These are phyloP conservation scores for Tylochromis polylepis DNA, from an alignment of 2,113 vertebrate genomes.

Conservation along the genomic window DNA sequence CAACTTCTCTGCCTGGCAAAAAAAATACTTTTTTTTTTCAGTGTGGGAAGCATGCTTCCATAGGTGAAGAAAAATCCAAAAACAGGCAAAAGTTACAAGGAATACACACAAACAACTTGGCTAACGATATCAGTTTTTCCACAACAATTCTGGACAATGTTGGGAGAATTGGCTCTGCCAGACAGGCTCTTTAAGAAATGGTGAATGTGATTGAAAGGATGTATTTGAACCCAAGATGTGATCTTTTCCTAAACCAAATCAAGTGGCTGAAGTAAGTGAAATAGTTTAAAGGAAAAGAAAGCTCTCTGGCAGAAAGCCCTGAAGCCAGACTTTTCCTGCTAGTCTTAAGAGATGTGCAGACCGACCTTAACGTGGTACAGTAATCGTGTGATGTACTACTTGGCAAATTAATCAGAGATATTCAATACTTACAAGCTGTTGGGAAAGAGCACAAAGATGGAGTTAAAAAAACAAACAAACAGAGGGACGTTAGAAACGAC, in stretches of 20 bases:
- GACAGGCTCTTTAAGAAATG: neutral
- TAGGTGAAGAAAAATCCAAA: too few relatives aligned
- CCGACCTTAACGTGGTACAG: neutral
- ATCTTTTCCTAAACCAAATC: neutral
- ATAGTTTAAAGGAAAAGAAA: neutral
- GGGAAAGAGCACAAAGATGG: neutral
- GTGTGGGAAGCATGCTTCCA: too few relatives aligned
- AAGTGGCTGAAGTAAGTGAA: neutral
- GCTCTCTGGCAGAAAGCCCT: neutral
- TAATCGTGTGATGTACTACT: neutral
- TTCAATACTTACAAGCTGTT: neutral
- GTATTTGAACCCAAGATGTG: neutral
- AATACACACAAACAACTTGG: neutral
- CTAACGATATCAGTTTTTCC: too few relatives aligned
- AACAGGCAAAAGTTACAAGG: too few relatives aligned
- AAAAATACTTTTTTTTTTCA: too few relatives aligned
- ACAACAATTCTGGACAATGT: too few relatives aligned
- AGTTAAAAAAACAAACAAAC: neutral
- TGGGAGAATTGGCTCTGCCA: neutral
- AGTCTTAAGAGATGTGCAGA: neutral
- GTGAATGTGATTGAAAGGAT: neutral
- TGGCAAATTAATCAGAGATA: neutral
- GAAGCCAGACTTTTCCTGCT: neutral
- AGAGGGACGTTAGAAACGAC: neutral
- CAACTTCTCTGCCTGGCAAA: too few relatives aligned